Percentiles rank a stretch among this genome's conserved stretches.
phyloP scores from a whole-genome alignment of 2,797 vertebrate genomes.

The Chloroceryle amazona region DNA sequence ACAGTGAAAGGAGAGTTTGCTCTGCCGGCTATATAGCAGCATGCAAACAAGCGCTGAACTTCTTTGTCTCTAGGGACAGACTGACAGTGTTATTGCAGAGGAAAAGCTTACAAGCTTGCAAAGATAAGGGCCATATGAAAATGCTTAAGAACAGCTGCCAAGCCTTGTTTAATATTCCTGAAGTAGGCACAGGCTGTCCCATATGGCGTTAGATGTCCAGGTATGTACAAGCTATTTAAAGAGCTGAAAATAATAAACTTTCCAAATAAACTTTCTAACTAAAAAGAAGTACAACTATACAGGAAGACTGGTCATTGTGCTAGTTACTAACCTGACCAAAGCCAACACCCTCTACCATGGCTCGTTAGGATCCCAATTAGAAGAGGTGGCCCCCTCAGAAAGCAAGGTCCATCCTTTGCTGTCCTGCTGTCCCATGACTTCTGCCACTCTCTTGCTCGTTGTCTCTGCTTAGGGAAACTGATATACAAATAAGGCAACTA shows the following conservation, averaged over 20 bases:
- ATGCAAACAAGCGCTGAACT: rapidly evolving
- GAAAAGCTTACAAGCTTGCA: background rate
- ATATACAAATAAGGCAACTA: background rate
- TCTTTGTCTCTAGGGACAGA: background rate
- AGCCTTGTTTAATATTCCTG: background rate
- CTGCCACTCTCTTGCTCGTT: background rate
- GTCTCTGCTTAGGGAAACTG: background rate
- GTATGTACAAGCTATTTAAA: background rate
- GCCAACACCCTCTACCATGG: background rate
- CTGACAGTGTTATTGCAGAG: background rate
- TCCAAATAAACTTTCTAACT: background rate
- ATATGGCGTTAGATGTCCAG: background rate
- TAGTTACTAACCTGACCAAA: background rate
- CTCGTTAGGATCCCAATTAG: rapidly evolving
- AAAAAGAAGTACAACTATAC: background rate
- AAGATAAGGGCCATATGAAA: background rate
- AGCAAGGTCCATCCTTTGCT: background rate
- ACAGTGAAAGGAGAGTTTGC: background rate
- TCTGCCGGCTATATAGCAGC: background rate
- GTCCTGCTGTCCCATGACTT: background rate
- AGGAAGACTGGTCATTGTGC: background rate
- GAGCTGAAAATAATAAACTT: background rate
- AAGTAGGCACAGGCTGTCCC: background rate
- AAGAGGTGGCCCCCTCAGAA: background rate
- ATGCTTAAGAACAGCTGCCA: background rate